Conservation (phyloP, 2,797 vertebrate species). For the Schizopygopsis pylzovi region DNA sequence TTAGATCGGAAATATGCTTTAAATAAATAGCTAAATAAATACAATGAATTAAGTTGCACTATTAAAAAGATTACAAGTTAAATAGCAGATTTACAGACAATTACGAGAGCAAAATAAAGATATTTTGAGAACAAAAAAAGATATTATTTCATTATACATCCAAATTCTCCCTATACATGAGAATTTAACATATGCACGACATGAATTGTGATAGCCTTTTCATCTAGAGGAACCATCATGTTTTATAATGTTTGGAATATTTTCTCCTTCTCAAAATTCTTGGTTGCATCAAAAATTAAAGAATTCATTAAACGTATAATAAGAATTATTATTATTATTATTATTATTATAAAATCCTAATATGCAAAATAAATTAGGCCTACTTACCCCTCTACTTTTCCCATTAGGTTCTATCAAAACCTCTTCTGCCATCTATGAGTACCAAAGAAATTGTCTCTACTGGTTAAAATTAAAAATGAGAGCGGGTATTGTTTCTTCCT, state of each 20-base stretch:
- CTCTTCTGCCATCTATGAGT: constrained; percentile 79
- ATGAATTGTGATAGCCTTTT: not conserved
- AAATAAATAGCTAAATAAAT: not conserved
- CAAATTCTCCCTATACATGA: not conserved
- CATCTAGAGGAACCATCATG: not conserved
- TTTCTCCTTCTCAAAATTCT: not conserved
- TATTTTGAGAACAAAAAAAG: not conserved
- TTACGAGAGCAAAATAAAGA: not conserved
- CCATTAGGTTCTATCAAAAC: constrained; percentile 66
- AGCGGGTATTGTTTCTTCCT: constrained; percentile 55
- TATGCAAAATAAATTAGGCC: not conserved
- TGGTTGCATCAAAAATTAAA: not conserved
- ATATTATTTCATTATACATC: not conserved
- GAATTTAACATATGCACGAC: not conserved
- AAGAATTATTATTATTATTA: not conserved
- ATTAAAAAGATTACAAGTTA: not conserved
- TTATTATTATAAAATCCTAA: not conserved
- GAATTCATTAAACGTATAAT: not conserved
- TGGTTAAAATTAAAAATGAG: constrained; percentile 29
- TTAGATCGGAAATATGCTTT: not conserved
- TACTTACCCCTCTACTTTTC: constrained; percentile 72
- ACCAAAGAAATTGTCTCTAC: constrained; percentile 52
- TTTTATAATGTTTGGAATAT: not conserved
- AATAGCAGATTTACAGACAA: not conserved
- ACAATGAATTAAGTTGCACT: not conserved